Evolutionary conservation across 2,888 invertebrate genomes (phyloP), one percentile per base, ranked within the genome.

Genomic region (Cheilosia vernalis): DNA sequence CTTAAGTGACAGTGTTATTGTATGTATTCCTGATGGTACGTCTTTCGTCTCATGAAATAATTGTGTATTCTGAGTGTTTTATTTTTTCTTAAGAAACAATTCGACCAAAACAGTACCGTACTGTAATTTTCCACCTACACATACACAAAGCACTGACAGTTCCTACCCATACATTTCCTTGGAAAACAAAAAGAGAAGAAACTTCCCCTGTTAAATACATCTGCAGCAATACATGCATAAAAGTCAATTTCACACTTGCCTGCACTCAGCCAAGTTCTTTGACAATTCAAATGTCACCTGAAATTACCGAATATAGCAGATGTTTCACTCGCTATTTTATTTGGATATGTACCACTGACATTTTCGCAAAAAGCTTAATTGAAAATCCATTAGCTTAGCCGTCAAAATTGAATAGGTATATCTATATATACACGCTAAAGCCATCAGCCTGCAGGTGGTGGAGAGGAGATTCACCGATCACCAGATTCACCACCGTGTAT

Each of bases 381-480:
- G 82, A 77, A 82, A 82, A 82, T 66, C 77, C 82, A 82, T 82
- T 77, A 70, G 58, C 61, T 77, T 77, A 70, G 58, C 61, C 47
- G 61, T 67, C 70, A 55, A 78, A 77, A 83, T 67, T 67, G 66
- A 66, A 72, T 64, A n/a, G n/a, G n/a, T n/a, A n/a, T n/a, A n/a
- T n/a, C n/a, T n/a, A n/a, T n/a, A 44, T 40, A 58, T 33, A 58
- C 49, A 17, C 56, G 61, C 69, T 33, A 64, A 70, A 49, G 58
- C 58, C 58, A 33, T 49, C 72, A 51, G n/a, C 4, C 37, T n/a
- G 40, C 27, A 5, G 27, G 21, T 51, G 17, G 47, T 24, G 61
- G 6, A 13, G 37, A 61, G 37, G 37, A 61, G 53, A 55, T 63
- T 69, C 61, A 53, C 51, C 51, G 24, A 24, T 15, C 13, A 19